A percentile compares a stretch with the other conserved stretches of the same genome.
Conservation (phyloP, 2,797 vertebrate genomes). For the Calcarius lapponicus region DNA sequence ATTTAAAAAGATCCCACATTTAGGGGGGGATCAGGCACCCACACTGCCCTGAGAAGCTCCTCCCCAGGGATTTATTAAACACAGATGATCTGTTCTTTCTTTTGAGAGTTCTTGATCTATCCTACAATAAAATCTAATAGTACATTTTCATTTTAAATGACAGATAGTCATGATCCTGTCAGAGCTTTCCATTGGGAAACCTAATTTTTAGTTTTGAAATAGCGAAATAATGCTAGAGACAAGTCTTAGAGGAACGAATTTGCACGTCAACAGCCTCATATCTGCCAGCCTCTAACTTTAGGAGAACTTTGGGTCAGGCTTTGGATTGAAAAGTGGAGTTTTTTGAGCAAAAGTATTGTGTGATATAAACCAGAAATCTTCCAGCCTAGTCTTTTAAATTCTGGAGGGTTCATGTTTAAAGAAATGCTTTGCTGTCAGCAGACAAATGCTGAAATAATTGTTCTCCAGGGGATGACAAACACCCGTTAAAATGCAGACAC, state of each 20-base stretch:
- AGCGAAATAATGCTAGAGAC: not conserved
- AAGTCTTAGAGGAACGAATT: not conserved
- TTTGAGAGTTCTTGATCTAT: not conserved
- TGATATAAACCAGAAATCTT: not conserved
- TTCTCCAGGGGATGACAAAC: not conserved
- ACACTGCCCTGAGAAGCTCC: not conserved
- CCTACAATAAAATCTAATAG: not conserved
- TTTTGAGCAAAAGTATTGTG: not conserved
- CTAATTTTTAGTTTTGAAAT: not conserved
- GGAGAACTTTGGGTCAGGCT: not conserved
- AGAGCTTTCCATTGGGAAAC: not conserved
- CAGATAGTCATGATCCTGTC: not conserved
- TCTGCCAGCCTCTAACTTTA: not conserved
- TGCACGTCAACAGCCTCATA: fast-evolving
- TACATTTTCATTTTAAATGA: not conserved
- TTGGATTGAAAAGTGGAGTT: not conserved
- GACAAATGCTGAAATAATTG: slow-evolving; percentile 1
- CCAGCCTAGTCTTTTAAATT: not conserved
- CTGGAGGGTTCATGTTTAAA: not conserved
- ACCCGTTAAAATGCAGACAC: slow-evolving; percentile 28
- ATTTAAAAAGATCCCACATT: not conserved
- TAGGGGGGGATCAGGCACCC: too few relatives aligned
- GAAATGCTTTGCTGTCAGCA: not conserved
- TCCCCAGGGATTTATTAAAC: not conserved
- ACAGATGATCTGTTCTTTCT: not conserved